These are phyloP conservation scores for Heterocephalus glaber DNA, from an alignment of 2,113 vertebrate genomes.

Conservation along the genomic window DNA sequence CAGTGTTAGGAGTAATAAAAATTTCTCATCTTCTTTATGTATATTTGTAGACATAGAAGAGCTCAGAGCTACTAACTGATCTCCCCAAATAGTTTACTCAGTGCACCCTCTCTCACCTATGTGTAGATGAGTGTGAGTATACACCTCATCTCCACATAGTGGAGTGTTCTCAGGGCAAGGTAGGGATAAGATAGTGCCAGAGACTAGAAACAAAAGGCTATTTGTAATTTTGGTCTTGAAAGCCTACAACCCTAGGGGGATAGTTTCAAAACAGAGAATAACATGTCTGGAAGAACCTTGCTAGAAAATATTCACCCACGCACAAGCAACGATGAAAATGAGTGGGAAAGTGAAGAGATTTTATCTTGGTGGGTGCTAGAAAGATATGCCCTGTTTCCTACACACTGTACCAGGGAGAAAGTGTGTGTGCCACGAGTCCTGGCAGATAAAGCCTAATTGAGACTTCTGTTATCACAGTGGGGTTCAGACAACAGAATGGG, in stretches of 20 bases:
- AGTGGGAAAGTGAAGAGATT: neutral
- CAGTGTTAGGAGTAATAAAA: neutral
- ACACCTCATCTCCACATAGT: neutral
- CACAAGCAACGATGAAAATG: neutral
- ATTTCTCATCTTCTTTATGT: neutral
- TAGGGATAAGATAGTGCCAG: neutral
- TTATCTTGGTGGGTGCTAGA: neutral
- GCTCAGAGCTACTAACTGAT: neutral
- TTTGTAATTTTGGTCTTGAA: neutral
- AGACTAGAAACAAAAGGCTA: neutral
- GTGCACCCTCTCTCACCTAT: too few species aligned
- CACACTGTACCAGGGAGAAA: neutral
- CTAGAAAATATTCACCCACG: neutral
- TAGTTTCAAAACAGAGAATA: neutral
- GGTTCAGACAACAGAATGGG: neutral
- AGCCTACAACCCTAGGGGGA: neutral
- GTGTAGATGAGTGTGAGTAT: neutral
- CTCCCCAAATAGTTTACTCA: neutral
- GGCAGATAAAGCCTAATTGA: neutral
- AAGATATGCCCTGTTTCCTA: neutral
- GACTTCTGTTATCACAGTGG: neutral
- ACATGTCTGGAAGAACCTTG: neutral
- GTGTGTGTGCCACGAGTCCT: neutral
- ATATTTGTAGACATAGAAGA: constrained; percentile 10
- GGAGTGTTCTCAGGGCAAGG: neutral